Evolutionary conservation across 2,113 vertebrate genomes (phyloP).

Genomic region (Perca schrenkii): DNA sequence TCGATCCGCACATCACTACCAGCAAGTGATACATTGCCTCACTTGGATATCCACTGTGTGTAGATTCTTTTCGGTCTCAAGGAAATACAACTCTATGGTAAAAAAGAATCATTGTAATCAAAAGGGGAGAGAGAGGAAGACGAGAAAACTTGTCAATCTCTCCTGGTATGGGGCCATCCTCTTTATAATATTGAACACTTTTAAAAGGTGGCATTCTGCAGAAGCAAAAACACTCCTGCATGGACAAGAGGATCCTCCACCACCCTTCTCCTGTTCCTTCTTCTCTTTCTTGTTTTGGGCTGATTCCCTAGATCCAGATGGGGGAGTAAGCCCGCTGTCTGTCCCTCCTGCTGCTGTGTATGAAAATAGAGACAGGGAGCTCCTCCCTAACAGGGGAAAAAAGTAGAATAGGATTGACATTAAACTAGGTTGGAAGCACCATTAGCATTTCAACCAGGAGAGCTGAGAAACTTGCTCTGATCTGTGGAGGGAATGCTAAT

Average conservation of each 20-base stretch:
- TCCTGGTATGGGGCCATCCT: constrained; percentile 1
- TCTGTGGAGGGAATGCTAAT: constrained; percentile 83
- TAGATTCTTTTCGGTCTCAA: constrained; percentile 51
- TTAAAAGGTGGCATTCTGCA: constrained; percentile 51
- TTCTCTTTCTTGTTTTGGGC: constrained; percentile 51
- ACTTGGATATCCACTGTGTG: constrained; percentile 57
- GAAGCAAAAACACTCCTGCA: not conserved
- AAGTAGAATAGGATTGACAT: constrained; percentile 73
- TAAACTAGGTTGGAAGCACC: constrained; percentile 72
- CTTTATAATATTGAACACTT: constrained; percentile 43
- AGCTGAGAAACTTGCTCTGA: constrained; percentile 77
- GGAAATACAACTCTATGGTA: constrained; percentile 48
- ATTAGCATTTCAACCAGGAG: constrained; percentile 84
- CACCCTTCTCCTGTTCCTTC: constrained; percentile 40
- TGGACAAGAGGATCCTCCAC: constrained; percentile 45
- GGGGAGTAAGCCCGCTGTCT: constrained; percentile 63
- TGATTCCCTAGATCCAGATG: constrained; percentile 66
- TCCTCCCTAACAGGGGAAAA: constrained; percentile 59
- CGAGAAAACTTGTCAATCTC: constrained; percentile 36
- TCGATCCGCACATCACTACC: not conserved
- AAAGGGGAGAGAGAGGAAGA: constrained; percentile 25
- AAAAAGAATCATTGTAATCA: constrained; percentile 53
- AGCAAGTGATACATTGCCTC: constrained; percentile 55
- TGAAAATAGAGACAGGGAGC: constrained; percentile 64
- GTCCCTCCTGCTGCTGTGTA: constrained; percentile 70